Conservation (phyloP, 2,888 invertebrate species). For the Cabera pusaria region DNA sequence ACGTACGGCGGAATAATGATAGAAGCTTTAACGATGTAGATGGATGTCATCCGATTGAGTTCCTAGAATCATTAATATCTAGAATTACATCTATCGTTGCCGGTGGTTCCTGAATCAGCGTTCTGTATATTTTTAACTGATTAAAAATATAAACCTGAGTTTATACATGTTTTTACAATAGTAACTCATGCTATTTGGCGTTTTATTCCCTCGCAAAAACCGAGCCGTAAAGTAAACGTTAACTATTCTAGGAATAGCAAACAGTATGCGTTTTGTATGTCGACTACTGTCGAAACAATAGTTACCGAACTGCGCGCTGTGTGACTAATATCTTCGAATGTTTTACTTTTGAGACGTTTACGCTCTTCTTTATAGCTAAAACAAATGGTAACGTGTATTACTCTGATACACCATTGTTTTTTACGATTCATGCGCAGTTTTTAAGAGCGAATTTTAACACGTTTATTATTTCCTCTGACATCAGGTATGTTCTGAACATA, state of each 20-base stretch:
- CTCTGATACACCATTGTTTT: conserved; percentile 44
- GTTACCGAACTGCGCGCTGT: conserved; percentile 49
- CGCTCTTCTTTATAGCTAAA: conserved; percentile 47
- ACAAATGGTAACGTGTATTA: conserved; percentile 45
- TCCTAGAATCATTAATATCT: conserved; percentile 44
- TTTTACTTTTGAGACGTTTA: conserved; percentile 56
- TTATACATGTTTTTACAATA: conserved; percentile 41
- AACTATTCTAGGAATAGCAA: conserved; percentile 65
- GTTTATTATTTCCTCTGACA: conserved; percentile 28
- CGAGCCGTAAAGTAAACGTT: conserved; percentile 59
- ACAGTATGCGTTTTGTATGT: conserved; percentile 64
- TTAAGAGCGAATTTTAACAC: conserved; percentile 33
- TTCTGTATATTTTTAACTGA: conserved; percentile 17
- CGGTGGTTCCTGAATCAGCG: conserved; percentile 29
- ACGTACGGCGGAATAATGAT: conserved; percentile 54
- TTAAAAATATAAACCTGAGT: too few relatives aligned
- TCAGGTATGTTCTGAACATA: conserved; percentile 15
- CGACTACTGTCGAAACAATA: conserved; percentile 69
- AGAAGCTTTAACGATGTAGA: conserved; percentile 55
- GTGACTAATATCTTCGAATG: conserved; percentile 67
- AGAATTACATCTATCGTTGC: conserved; percentile 26
- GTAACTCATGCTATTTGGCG: conserved; percentile 44
- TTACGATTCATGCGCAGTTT: conserved; percentile 30
- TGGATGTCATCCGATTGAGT: conserved; percentile 48
- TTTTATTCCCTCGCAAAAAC: conserved; percentile 64